Conservation (phyloP, 2,797 vertebrate species). For the Caiman crocodilus region DNA sequence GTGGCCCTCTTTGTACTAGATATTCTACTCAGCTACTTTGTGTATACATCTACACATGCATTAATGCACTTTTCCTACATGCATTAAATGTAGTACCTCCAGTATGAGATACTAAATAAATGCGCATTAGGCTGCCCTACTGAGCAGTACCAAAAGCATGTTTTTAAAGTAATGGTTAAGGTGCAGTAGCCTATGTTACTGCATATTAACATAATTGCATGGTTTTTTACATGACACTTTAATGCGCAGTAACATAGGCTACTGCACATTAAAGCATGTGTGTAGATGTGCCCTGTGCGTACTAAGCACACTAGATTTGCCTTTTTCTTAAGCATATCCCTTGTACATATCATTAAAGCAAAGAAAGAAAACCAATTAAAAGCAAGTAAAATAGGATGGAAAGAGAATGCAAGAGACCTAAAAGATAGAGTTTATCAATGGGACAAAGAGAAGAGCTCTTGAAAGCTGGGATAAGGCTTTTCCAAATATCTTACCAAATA, state of each 20-base stretch:
- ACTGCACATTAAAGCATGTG: no score
- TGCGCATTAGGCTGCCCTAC: no score
- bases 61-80: no score
- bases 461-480: not conserved
- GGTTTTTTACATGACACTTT: no score
- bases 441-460: not conserved
- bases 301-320: not conserved
- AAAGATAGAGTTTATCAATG: not conserved
- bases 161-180: no score
- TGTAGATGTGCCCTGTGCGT: no score
- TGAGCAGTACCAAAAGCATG: no score
- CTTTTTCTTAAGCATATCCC: not conserved
- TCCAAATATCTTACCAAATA: not conserved
- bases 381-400: not conserved
- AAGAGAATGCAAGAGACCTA: not conserved
- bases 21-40: not conserved
- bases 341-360: not conserved
- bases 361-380: not conserved
- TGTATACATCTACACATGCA: not conserved
- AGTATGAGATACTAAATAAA: no score
- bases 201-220: no score
- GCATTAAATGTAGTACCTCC: no score
- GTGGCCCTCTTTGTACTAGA: not conserved
- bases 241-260: no score
- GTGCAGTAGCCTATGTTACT: no score